Evolutionary conservation across 92 coral and sea anemone species (phyloP).

Genomic region (Porites lobata): DNA sequence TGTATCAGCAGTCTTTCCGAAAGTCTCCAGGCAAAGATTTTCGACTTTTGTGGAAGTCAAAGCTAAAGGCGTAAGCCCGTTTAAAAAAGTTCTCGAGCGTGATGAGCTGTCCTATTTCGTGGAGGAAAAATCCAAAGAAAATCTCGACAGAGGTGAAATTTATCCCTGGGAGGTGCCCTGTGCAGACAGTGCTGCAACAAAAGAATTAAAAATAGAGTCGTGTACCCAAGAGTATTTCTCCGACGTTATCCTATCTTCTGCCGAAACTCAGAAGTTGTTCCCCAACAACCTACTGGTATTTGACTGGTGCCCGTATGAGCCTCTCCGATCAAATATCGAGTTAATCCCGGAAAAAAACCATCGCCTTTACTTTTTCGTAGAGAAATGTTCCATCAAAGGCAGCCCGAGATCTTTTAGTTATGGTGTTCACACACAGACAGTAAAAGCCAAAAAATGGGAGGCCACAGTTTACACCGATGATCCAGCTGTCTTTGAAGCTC

Average conservation of each 20-base stretch:
- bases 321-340: constrained; percentile 63
- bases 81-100: neutral
- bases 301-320: constrained; percentile 87
- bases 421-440: constrained; percentile 76
- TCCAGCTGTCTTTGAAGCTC: constrained; percentile 71
- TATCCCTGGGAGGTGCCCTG: constrained; percentile 16
- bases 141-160: constrained; percentile 47
- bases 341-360: constrained; percentile 20
- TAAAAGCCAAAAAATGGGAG: constrained; percentile 76
- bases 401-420: constrained; percentile 78
- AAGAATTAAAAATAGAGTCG: constrained; percentile 68
- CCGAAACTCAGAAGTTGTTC: constrained; percentile 58
- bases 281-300: constrained; percentile 66
- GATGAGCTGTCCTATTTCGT: neutral
- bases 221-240: constrained; percentile 50
- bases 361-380: constrained; percentile 53
- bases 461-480: constrained; percentile 80
- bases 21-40: constrained; percentile 72
- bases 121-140: constrained; percentile 60
- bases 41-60: neutral
- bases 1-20: constrained; percentile 60
- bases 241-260: constrained; percentile 50
- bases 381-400: constrained; percentile 33
- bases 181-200: neutral
- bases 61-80: neutral